A percentile compares a stretch with the other conserved stretches of the same genome.
Evolutionary conservation across 2,888 invertebrate genomes (phyloP).

Genomic region (Oasisia sp.): DNA sequence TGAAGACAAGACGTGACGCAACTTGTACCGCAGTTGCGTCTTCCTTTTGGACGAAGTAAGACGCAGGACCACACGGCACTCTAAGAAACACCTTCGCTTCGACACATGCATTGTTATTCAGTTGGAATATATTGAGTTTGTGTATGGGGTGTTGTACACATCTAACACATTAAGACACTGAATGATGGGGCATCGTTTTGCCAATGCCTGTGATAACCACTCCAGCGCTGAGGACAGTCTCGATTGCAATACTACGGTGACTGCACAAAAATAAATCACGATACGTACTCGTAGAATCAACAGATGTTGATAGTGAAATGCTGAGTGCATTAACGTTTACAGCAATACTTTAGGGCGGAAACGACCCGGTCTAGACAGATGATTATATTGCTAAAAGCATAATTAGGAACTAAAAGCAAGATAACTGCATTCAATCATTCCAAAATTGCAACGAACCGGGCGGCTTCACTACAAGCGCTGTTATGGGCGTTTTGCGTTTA

Average conservation of each 20-base stretch:
- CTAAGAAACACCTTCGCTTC: neutral
- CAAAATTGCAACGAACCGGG: neutral
- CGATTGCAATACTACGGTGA: neutral
- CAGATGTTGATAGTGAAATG: neutral
- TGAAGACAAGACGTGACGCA: neutral
- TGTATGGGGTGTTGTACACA: no score
- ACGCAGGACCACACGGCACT: neutral
- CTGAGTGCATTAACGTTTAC: neutral
- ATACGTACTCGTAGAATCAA: neutral
- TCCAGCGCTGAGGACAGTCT: neutral
- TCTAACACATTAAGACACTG: no score
- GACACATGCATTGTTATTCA: neutral
- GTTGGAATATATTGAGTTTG: neutral
- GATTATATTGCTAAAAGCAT: slow-evolving; percentile 10
- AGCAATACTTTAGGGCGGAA: neutral
- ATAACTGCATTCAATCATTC: neutral
- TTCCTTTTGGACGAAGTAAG: neutral
- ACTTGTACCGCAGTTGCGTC: neutral
- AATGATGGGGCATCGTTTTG: no score
- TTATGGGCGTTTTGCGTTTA: slow-evolving; percentile 12
- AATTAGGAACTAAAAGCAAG: neutral
- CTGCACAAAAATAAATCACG: neutral
- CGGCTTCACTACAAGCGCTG: neutral
- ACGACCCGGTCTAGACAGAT: slow-evolving; percentile 12
- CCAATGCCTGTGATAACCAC: neutral